Evolutionary conservation across 2,888 invertebrate species (phyloP), one percentile per base, ranked within the genome.

Genomic region (Sarcophaga variegata): DNA sequence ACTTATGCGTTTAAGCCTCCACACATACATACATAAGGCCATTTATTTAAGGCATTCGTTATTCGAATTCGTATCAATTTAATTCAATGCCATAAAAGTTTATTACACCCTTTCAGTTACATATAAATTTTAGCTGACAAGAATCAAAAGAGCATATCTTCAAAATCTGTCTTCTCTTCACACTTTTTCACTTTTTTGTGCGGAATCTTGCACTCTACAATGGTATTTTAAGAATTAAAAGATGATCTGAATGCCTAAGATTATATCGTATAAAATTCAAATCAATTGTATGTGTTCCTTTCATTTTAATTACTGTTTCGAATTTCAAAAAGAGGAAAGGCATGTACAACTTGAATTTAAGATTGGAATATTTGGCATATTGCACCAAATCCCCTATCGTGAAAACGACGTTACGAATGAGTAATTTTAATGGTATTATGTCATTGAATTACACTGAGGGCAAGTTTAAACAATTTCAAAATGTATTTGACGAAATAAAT

Each of bases 41-140:
- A 86, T 80, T 83, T 69, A 79, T 82, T 85, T 70, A 67, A 83
- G 62, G 71, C 76, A 82, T 87, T 84, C 87, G 79, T 14, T 14
- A 17, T 85, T 79, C 87, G 84, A 87, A 84, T 87, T 87, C 84
- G 79, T 87, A 87, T 87, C 87, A 87, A 87, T 87, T 87, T 87
- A 84, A 87, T 87, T 87, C 84, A 76, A 49, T 70, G 84, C 60
- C 84, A 79, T 87, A 87, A 83, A 87, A 84, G 27, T 87, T 87
- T 87, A 87, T 87, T 76, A 85, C 71, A 71, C 84, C 71, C 79
- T 84, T 84, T 81, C 74, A 84, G 77, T 79, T 59, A 71, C 76
- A 67, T 49, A 62, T 71, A 66, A 76, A 27, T 45, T 81, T 67
- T 67, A 59, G 54, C 60, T 47, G 66, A 59, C 63, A 69, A 59